These are phyloP conservation scores for Eleginops maclovinus DNA, from an alignment of 2,113 vertebrate species.

Conservation along the genomic window DNA sequence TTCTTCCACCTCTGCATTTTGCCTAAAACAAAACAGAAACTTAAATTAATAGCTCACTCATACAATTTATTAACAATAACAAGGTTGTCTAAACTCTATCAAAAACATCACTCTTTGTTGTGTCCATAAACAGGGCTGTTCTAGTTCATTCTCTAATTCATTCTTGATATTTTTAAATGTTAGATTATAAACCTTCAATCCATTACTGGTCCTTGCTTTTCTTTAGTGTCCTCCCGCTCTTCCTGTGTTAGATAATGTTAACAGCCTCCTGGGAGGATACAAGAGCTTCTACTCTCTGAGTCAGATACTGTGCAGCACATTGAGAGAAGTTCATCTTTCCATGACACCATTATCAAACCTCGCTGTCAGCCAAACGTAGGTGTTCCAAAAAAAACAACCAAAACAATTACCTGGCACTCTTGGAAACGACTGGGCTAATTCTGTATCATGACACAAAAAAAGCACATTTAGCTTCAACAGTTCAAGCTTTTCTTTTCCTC, in stretches of 20 bases:
- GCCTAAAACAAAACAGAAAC: too few relatives aligned
- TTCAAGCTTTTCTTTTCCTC: not conserved
- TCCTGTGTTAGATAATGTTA: constrained; percentile 21
- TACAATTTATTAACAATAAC: not conserved
- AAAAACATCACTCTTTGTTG: not conserved
- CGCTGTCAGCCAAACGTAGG: constrained; percentile 38
- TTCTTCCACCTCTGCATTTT: too few relatives aligned
- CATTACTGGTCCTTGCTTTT: not conserved
- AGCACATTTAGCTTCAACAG: not conserved
- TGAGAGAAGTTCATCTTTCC: constrained; percentile 8
- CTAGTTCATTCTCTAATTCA: not conserved
- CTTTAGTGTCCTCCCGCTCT: not conserved
- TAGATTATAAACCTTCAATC: not conserved
- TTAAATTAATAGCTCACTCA: too few relatives aligned
- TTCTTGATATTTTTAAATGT: not conserved
- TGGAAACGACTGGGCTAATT: not conserved
- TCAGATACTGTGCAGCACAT: constrained; percentile 22
- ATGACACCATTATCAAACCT: constrained; percentile 23
- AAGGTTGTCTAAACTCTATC: not conserved
- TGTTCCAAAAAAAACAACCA: not conserved
- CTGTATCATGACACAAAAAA: not conserved
- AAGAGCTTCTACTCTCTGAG: constrained; percentile 32
- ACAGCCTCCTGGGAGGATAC: constrained; percentile 1
- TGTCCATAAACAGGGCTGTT: not conserved
- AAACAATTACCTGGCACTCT: constrained; percentile 8